These are phyloP conservation scores for Metridium senile DNA, from an alignment of 92 coral and sea anemone genomes.

Conservation along the genomic window DNA sequence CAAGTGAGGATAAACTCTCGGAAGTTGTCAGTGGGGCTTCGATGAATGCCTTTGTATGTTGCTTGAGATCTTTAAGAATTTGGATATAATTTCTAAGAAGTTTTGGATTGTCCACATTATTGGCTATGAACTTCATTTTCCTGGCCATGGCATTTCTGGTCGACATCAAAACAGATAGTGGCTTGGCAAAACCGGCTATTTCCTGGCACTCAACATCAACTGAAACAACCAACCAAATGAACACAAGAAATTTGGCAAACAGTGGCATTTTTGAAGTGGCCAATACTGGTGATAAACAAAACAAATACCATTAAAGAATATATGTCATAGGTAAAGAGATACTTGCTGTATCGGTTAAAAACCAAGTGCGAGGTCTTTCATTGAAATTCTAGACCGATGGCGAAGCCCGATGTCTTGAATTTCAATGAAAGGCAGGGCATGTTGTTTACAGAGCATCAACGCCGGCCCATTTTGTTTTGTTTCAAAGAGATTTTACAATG, in stretches of 20 bases:
- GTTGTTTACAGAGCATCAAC: too few species aligned
- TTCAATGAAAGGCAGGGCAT: too few species aligned
- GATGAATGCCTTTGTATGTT: constrained; percentile 1
- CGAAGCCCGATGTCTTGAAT: too few species aligned
- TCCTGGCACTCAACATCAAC: constrained; percentile 5
- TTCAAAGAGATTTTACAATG: too few species aligned
- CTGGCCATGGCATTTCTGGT: not conserved
- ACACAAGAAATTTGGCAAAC: not conserved
- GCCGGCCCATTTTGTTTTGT: too few species aligned
- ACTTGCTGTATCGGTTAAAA: too few species aligned
- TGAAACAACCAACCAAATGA: not conserved
- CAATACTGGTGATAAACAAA: not conserved
- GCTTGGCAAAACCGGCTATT: not conserved
- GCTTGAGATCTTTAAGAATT: not conserved
- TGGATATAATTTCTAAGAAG: not conserved
- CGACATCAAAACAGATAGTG: not conserved
- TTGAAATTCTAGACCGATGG: too few species aligned
- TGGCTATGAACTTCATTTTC: constrained; percentile 8
- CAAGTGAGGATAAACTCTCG: not conserved
- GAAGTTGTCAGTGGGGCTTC: not conserved
- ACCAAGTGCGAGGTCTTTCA: too few species aligned
- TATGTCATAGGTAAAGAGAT: too few species aligned
- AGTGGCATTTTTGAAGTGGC: not conserved
- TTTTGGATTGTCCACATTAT: not conserved
- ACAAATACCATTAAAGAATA: too few species aligned